Evolutionary conservation across 2,113 vertebrate genomes (phyloP).

Genomic region (Puma concolor): DNA sequence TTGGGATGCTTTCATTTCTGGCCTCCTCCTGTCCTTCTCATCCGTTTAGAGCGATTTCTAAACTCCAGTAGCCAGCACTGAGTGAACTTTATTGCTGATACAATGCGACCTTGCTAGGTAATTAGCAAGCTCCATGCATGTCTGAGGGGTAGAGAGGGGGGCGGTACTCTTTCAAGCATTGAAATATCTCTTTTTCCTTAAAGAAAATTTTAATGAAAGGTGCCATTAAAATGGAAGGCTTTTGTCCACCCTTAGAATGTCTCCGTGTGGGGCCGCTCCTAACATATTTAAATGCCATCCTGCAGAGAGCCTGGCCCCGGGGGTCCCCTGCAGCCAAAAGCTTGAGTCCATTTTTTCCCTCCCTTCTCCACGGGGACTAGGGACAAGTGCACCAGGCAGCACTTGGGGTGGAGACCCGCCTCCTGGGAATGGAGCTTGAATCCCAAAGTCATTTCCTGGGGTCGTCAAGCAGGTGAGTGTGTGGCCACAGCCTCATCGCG

Average conservation of each 20-base stretch:
- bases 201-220: background rate
- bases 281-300: background rate
- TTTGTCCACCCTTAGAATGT: background rate
- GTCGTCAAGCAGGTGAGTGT: too few relatives aligned
- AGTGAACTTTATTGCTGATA: background rate
- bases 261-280: background rate
- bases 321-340: background rate
- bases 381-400: background rate
- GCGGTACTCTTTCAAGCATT: background rate
- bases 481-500: rapidly evolving
- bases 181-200: background rate
- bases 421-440: background rate
- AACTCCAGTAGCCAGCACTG: background rate
- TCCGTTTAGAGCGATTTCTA: background rate
- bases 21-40: conserved; percentile 21
- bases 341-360: too few relatives aligned
- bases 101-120: conserved; percentile 19
- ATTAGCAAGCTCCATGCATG: background rate
- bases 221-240: background rate
- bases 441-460: background rate
- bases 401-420: background rate
- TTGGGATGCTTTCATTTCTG: background rate
- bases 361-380: too few relatives aligned
- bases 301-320: background rate
- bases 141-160: background rate